These are phyloP conservation scores for Amblyteles armatorius DNA, from an alignment of 2,888 invertebrate genomes.

Conservation along the genomic window DNA sequence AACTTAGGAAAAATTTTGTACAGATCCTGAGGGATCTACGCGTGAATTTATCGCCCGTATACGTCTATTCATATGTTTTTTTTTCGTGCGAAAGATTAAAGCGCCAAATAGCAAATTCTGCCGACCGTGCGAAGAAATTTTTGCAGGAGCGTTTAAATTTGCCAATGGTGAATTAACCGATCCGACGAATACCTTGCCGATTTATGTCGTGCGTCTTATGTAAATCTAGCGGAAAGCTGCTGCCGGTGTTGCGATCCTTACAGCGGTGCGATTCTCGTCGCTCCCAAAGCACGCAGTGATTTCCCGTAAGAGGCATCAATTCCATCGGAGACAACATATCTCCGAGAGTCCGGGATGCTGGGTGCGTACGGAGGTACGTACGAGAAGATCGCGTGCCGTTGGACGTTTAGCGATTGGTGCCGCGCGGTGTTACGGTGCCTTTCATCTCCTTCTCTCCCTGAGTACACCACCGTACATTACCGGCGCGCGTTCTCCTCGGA, in stretches of 20 bases:
- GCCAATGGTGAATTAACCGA: not conserved
- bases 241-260: not conserved
- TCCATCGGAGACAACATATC: constrained; percentile 41
- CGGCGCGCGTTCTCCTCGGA: constrained; percentile 30
- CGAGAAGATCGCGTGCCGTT: constrained; percentile 69
- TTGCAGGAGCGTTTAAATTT: not conserved
- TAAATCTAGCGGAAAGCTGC: not conserved
- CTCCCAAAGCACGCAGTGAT: constrained; percentile 33
- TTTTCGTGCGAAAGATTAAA: too few relatives aligned
- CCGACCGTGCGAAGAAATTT: not conserved
- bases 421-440: constrained; percentile 53
- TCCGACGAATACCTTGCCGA: not conserved
- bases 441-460: constrained; percentile 59
- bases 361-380: constrained; percentile 39
- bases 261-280: not conserved
- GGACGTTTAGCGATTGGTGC: constrained; percentile 70
- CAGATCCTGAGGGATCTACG: too few relatives aligned
- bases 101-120: too few relatives aligned
- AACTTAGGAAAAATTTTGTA: too few relatives aligned
- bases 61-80: too few relatives aligned
- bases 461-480: constrained; percentile 42
- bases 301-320: constrained; percentile 49
- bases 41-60: too few relatives aligned
- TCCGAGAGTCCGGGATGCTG: constrained; percentile 11
- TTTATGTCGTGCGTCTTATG: not conserved